A percentile compares a stretch with the other conserved stretches of the same genome.
Evolutionary conservation across 1,140 invertebrate genomes (phyloP).

Genomic region (Bombus ignitus): DNA sequence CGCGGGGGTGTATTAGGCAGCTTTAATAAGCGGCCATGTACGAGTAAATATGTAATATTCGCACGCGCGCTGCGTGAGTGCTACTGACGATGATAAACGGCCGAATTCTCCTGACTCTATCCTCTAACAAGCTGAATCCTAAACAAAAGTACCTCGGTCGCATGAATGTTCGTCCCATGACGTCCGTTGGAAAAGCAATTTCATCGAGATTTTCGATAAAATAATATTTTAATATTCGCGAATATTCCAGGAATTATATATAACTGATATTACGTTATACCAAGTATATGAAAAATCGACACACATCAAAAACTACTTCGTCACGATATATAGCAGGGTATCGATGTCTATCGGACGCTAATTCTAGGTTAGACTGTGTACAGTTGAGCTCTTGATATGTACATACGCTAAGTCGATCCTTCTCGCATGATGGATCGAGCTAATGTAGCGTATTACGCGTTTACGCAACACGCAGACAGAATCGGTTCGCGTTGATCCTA

Average conservation of each 20-base stretch:
- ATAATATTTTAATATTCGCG: too few relatives aligned
- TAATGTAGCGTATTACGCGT: slow-evolving; percentile 74
- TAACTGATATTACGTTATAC: too few relatives aligned
- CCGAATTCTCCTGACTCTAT: slow-evolving; percentile 48
- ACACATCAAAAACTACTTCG: slow-evolving; percentile 34
- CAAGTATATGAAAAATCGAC: background rate
- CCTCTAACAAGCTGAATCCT: slow-evolving; percentile 33
- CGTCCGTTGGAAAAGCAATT: background rate
- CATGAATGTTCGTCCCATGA: too few relatives aligned
- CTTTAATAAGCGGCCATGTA: slow-evolving; percentile 70
- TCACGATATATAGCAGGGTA: slow-evolving; percentile 34
- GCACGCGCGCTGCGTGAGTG: slow-evolving; percentile 22
- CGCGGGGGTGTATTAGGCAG: slow-evolving; percentile 77
- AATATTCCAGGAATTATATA: too few relatives aligned
- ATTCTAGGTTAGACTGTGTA: slow-evolving; percentile 46
- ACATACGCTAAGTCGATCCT: slow-evolving; percentile 66
- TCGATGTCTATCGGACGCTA: slow-evolving; percentile 43
- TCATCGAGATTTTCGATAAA: too few relatives aligned
- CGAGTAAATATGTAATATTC: slow-evolving; percentile 52
- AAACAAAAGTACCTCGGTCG: slow-evolving; percentile 14
- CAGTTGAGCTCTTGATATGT: slow-evolving; percentile 45
- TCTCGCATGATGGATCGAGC: slow-evolving; percentile 75
- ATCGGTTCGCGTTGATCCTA: slow-evolving; percentile 75
- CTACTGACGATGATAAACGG: slow-evolving; percentile 66
- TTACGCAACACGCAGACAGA: slow-evolving; percentile 65